Evolutionary conservation across 2,113 vertebrate genomes (phyloP).

Genomic region (Saguinus imperator): DNA sequence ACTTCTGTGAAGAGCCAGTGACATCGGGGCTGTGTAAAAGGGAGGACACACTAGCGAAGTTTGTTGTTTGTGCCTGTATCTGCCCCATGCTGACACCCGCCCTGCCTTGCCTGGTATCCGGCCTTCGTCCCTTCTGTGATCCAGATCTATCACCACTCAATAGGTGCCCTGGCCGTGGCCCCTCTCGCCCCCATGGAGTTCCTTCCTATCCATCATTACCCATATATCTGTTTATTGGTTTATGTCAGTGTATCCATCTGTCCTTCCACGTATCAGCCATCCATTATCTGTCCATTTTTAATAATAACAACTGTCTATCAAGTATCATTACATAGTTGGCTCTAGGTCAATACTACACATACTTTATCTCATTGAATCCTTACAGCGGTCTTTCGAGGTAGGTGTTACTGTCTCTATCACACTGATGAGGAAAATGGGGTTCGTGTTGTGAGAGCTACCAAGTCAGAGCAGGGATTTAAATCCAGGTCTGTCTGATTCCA

Average conservation of each 20-base stretch:
- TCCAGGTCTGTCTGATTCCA: neutral
- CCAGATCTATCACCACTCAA: neutral
- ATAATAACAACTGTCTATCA: neutral
- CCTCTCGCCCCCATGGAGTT: neutral
- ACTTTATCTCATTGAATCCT: conserved; percentile 38
- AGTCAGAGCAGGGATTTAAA: conserved; percentile 32
- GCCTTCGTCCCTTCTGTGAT: neutral
- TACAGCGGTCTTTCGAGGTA: neutral
- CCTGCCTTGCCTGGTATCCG: neutral
- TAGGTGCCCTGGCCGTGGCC: neutral
- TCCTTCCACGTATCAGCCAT: neutral
- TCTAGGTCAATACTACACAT: neutral
- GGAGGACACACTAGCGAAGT: neutral
- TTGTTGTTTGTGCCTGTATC: neutral
- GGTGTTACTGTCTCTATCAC: neutral
- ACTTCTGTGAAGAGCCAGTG: neutral
- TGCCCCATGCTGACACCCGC: neutral
- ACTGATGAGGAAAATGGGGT: neutral
- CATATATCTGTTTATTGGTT: neutral
- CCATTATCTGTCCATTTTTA: neutral
- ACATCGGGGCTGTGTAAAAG: neutral
- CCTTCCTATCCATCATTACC: neutral
- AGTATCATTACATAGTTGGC: neutral
- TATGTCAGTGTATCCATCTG: neutral
- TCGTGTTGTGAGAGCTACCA: neutral